phyloP scores from a whole-genome alignment of 1,140 invertebrate genomes.

The Neotoxoptera formosana region DNA sequence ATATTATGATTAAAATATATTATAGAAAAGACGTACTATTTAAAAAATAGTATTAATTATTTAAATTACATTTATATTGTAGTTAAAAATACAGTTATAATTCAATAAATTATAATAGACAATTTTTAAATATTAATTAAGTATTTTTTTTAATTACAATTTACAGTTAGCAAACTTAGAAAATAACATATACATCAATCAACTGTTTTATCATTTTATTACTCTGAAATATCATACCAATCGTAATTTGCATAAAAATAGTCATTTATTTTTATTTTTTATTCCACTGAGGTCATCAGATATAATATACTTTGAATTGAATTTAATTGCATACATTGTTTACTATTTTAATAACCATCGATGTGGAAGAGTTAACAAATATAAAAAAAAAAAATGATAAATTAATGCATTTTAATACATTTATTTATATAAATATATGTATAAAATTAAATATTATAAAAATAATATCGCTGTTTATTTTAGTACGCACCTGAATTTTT shows the following conservation, averaged over 20 bases:
- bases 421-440: too few species aligned
- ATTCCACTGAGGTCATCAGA: too few species aligned
- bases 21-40: too few species aligned
- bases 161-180: background rate
- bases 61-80: too few species aligned
- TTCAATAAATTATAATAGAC: background rate
- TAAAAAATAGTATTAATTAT: too few species aligned
- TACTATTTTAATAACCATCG: background rate
- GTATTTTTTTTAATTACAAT: background rate
- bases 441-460: too few species aligned
- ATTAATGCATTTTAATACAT: background rate
- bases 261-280: background rate
- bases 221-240: background rate
- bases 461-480: too few species aligned
- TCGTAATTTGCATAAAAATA: background rate
- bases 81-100: too few species aligned
- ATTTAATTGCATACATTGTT: too few species aligned
- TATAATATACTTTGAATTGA: too few species aligned
- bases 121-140: background rate
- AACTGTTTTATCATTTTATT: background rate
- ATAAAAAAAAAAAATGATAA: background rate
- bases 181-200: background rate
- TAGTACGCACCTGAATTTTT: too few species aligned
- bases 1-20: too few species aligned
- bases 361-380: background rate